Evolutionary conservation across 2,797 vertebrate genomes (phyloP).

Genomic region (Peromyscus nudipes): DNA sequence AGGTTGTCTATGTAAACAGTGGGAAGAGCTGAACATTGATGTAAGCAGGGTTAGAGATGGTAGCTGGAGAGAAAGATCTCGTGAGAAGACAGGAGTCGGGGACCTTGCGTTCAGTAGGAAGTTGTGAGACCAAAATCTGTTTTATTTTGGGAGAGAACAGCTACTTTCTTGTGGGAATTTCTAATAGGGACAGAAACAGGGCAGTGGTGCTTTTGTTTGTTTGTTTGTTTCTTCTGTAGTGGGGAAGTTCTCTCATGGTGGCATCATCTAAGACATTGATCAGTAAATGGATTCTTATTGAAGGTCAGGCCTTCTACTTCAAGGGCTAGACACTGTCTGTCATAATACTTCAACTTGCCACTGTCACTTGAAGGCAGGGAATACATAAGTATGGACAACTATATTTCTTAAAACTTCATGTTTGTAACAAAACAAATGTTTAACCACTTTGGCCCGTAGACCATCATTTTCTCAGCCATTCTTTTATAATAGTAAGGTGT

Average conservation of each 20-base stretch:
- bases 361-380: not conserved
- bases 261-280: not conserved
- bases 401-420: slow-evolving; percentile 9
- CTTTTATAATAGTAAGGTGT: not conserved
- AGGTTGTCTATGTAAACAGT: not conserved
- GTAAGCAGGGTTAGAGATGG: not conserved
- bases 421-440: not conserved
- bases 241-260: not conserved
- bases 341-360: not conserved
- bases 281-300: not conserved
- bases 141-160: not conserved
- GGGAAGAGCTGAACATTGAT: not conserved
- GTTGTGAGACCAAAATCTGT: not conserved
- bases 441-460: not conserved
- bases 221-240: not conserved
- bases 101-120: not conserved
- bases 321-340: not conserved
- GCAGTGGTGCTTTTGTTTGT: not conserved
- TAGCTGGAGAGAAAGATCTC: not conserved
- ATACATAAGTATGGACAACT: not conserved
- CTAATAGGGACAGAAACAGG: not conserved
- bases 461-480: not conserved
- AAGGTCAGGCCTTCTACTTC: not conserved
- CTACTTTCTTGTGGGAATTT: not conserved
- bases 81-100: not conserved